phyloP scores from a whole-genome alignment of 1,140 invertebrate species.

The Aphelenchoides fujianensis region DNA sequence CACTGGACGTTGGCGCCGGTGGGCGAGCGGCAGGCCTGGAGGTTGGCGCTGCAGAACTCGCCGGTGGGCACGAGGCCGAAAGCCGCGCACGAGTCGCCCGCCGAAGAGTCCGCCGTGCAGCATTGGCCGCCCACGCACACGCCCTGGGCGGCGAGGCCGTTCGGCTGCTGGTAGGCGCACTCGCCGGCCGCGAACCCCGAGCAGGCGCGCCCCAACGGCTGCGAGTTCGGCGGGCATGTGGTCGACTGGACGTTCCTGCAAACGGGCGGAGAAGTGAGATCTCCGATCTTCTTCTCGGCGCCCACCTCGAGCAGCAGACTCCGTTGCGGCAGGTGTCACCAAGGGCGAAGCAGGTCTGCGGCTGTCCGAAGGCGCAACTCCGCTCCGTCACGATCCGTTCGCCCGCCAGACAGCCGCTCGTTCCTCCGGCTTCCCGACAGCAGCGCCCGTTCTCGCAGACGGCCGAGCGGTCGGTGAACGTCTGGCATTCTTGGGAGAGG shows the following conservation, averaged over 20 bases:
- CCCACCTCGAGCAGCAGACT: too few relatives aligned
- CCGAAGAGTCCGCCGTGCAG: not conserved
- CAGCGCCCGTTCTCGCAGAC: not conserved
- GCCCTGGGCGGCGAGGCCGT: too few relatives aligned
- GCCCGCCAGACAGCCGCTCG: not conserved
- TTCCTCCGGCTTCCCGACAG: not conserved
- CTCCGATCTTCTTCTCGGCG: too few relatives aligned
- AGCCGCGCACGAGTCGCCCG: not conserved
- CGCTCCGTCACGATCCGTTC: not conserved
- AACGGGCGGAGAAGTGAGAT: too few relatives aligned
- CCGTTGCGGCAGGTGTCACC: not conserved
- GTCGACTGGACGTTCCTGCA: too few relatives aligned
- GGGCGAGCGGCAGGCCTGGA: not conserved
- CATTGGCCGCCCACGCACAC: not conserved
- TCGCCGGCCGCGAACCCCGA: too few relatives aligned
- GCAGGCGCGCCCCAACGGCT: not conserved
- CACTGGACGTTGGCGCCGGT: slow-evolving; percentile 1
- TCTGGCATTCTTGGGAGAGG: not conserved
- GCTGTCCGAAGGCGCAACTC: not conserved
- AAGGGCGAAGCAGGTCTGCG: not conserved
- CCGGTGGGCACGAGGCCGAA: not conserved
- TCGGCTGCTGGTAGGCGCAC: too few relatives aligned
- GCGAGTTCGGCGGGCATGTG: not conserved
- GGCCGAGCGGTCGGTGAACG: too few relatives aligned
- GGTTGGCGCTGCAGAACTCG: not conserved